Percentiles rank a stretch among this genome's conserved stretches.
These are phyloP conservation scores for Bradypodion ventrale DNA, from an alignment of 2,797 vertebrate species.

Conservation along the genomic window DNA sequence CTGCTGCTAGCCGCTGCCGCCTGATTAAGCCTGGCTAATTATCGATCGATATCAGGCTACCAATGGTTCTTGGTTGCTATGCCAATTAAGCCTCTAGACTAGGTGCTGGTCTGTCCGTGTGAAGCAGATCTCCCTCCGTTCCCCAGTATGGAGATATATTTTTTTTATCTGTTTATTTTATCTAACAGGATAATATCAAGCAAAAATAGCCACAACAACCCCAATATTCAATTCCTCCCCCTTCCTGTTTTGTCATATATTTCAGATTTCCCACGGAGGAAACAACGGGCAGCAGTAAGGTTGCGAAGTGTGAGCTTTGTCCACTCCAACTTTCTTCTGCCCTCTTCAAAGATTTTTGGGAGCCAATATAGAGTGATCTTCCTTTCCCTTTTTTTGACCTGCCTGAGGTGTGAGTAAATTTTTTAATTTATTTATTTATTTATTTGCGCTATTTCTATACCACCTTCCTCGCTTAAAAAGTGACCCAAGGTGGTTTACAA, in stretches of 20 bases:
- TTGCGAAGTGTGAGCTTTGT: not conserved
- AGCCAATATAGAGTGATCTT: too few species aligned
- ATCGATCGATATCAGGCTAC: constrained; percentile 4
- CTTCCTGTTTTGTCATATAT: not conserved
- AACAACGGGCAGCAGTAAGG: not conserved
- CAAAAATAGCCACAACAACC: not conserved
- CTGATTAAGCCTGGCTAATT: constrained; percentile 30
- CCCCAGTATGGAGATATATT: not conserved
- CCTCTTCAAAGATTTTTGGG: not conserved
- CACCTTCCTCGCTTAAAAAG: too few species aligned
- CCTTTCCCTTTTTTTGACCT: not conserved
- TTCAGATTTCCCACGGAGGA: not conserved
- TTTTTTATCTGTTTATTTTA: not conserved
- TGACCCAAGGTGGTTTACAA: too few species aligned
- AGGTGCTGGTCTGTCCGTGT: not conserved
- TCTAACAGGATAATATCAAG: not conserved
- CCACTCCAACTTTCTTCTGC: too few species aligned
- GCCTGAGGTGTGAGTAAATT: too few species aligned
- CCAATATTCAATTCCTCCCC: not conserved
- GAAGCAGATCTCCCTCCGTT: not conserved
- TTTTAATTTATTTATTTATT: too few species aligned
- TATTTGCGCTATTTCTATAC: too few species aligned
- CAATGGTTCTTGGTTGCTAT: constrained; percentile 11
- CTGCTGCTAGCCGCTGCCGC: not conserved
- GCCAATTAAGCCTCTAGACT: constrained; percentile 18